A percentile compares a stretch with the other conserved stretches of the same genome.
These are phyloP conservation scores for Etheostoma cragini DNA, from an alignment of 2,113 vertebrate genomes.

Conservation along the genomic window DNA sequence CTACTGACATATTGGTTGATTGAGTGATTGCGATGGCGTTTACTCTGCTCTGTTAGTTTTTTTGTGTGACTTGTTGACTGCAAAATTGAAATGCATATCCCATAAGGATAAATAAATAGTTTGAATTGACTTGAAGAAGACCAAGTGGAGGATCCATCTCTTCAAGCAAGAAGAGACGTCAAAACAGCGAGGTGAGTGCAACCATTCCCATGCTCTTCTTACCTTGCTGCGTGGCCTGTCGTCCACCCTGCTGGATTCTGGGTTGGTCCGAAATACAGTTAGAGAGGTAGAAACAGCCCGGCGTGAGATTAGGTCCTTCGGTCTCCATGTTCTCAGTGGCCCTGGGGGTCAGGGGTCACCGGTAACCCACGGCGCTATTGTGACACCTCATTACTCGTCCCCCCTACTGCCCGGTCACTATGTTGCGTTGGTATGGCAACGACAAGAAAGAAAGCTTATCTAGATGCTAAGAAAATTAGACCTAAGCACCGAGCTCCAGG, in stretches of 20 bases:
- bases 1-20: too few species aligned
- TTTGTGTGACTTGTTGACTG: too few species aligned
- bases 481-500: conserved; percentile 47
- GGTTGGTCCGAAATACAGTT: conserved; percentile 42
- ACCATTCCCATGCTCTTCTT: conserved; percentile 1
- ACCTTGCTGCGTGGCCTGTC: not conserved
- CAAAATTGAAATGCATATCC: too few species aligned
- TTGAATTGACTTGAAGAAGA: too few species aligned
- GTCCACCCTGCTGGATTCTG: conserved; percentile 14
- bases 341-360: conserved; percentile 62
- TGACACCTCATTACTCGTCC: conserved; percentile 76
- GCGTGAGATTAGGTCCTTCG: conserved; percentile 57
- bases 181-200: conserved; percentile 27
- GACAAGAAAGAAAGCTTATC: conserved; percentile 61
- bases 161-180: conserved; percentile 6
- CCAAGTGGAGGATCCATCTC: not conserved
- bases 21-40: too few species aligned
- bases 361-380: conserved; percentile 55
- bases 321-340: conserved; percentile 57
- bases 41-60: too few species aligned
- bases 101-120: too few species aligned
- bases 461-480: conserved; percentile 67
- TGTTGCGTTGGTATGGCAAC: conserved; percentile 69
- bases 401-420: conserved; percentile 24
- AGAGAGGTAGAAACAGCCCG: conserved; percentile 46